Conservation (phyloP, 2,797 vertebrate genomes). For the Sebastiscus tertius region DNA sequence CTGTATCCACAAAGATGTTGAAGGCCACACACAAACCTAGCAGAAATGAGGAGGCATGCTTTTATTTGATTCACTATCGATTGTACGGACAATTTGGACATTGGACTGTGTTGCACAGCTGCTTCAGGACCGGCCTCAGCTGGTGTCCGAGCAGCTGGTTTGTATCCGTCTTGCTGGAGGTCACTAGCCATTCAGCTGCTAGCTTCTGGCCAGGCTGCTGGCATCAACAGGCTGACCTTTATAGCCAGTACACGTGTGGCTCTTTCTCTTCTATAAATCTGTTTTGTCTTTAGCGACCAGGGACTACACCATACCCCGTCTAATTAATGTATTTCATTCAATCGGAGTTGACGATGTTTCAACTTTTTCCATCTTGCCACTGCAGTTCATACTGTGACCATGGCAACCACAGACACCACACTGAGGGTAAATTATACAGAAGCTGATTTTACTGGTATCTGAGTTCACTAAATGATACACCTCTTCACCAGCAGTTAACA, state of each 20-base stretch:
- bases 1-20: neutral
- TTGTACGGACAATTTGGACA: neutral
- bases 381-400: neutral
- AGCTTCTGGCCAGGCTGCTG: neutral
- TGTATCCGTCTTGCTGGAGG: neutral
- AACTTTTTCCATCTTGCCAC: neutral
- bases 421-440: neutral
- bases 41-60: neutral
- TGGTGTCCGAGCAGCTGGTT: conserved; percentile 14
- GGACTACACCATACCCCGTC: neutral
- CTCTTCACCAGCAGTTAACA: no score
- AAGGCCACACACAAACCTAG: neutral
- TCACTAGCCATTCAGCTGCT: neutral
- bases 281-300: neutral
- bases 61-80: neutral
- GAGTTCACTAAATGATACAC: neutral
- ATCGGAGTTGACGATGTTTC: neutral
- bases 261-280: neutral
- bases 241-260: neutral
- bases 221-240: conserved; percentile 14
- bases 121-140: neutral
- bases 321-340: neutral
- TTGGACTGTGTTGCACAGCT: neutral
- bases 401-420: neutral
- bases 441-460: neutral